Conservation (phyloP, 2,797 vertebrate genomes). For the Allobates femoralis region DNA sequence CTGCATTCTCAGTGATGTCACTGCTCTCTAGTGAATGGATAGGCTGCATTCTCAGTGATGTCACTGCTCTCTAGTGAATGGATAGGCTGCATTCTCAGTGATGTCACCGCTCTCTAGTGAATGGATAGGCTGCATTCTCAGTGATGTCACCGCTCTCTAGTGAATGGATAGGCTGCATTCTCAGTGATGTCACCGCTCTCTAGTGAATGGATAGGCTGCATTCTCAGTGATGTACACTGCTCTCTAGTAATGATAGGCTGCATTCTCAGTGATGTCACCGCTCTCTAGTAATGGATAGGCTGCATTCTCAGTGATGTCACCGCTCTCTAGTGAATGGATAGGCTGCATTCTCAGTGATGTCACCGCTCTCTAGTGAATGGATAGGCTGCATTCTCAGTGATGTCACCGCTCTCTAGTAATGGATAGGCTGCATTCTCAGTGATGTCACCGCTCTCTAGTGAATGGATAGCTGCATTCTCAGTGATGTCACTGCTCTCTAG, state of each 20-base stretch:
- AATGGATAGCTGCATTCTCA: background rate
- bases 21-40: too few relatives aligned
- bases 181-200: too few relatives aligned
- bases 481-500: background rate
- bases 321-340: too few relatives aligned
- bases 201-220: background rate
- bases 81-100: too few relatives aligned
- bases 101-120: too few relatives aligned
- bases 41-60: too few relatives aligned
- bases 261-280: background rate
- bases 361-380: background rate
- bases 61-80: too few relatives aligned
- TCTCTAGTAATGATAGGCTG: slow-evolving; percentile 1
- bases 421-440: background rate
- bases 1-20: too few relatives aligned
- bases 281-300: slow-evolving; percentile 1
- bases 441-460: background rate
- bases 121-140: too few relatives aligned
- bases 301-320: slow-evolving; percentile 6
- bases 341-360: too few relatives aligned
- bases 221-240: background rate
- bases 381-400: background rate
- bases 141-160: too few relatives aligned
- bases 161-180: too few relatives aligned
- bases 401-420: background rate